Base-by-base conservation (phyloP, 2,113 vertebrate species). In the Platycercus adscitus region DNA sequence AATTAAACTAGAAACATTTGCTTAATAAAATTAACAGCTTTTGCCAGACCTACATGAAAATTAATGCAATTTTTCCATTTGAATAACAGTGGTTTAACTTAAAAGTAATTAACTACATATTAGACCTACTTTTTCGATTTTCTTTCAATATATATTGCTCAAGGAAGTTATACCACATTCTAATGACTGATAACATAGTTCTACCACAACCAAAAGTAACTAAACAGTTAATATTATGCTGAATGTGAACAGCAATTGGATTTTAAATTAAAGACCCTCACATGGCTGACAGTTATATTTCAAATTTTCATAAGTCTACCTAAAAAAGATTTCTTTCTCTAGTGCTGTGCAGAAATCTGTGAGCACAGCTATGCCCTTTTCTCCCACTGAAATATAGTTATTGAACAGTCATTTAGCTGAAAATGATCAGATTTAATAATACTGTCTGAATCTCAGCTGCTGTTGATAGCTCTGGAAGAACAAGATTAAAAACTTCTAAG, bases 341-440 rank as follows among this genome's bases (percentile, higher is more conserved):
- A 80, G 55, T 61, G 39, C 10, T 69, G 19, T 65, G 33, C 35
- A 72, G 69, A 72, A 60, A 84, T 84, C 52, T 81, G 43, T 50
- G 44, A 76, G 70, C 35, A 72, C 9, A 91, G 56, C 9, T 75
- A 81, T 69, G 52, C 25, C 31, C 26, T 86, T 84, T 86, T 71
- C 33, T 81, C 71, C 63, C 6, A 5, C 21, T 91, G 77, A 93
- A 89, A 86, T 61, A 86, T 4, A 85, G 52, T 60, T 87, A 93
- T 13, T 56, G 65, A 92, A 91, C 47, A 94, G 72, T 88, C 23
- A 70, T 69, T 88, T 85, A 82, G 60, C 23, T 79, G 60, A 86
- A 94, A 95, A 86, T 84, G 3, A 79, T 72, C 65, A 64, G 56
- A 77, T 91, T 93, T 93, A 94, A 91, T 92, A 93, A 64, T 35